Conservation (phyloP, 2,113 vertebrate species). For the Galbula dea region DNA sequence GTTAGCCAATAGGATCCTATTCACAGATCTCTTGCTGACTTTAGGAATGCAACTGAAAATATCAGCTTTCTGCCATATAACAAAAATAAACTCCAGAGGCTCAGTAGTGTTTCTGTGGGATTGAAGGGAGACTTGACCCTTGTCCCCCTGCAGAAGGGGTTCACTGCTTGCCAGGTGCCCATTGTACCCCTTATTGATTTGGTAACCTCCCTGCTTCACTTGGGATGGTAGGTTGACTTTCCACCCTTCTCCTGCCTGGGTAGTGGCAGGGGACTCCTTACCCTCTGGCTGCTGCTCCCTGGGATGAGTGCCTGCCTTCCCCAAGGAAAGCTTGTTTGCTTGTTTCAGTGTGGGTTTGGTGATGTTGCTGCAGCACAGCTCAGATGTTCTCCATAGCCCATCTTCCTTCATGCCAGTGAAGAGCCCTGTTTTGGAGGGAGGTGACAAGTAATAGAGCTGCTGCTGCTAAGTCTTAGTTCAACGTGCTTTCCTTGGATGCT, state of each 20-base stretch:
- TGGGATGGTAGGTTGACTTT: background rate
- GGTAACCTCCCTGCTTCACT: background rate
- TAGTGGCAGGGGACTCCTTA: background rate
- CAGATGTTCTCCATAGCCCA: background rate
- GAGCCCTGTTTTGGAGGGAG: background rate
- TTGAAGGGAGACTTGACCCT: background rate
- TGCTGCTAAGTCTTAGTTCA: background rate
- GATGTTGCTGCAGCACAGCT: background rate
- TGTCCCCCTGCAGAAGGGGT: background rate
- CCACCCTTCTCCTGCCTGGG: accelerated
- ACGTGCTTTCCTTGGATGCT: background rate
- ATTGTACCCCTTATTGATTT: accelerated
- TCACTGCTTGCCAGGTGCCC: background rate
- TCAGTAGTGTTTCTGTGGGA: background rate
- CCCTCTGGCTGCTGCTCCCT: background rate
- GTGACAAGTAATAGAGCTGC: background rate
- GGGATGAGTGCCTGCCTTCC: accelerated
- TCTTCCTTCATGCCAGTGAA: accelerated
- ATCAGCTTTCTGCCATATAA: background rate
- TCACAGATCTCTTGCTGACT: background rate
- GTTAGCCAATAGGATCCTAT: background rate
- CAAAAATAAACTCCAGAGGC: background rate
- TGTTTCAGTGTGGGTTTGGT: background rate
- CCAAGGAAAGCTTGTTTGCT: background rate
- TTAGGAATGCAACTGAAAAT: background rate